Percentiles rank a stretch among this genome's conserved stretches.
phyloP scores from a whole-genome alignment of 2,888 invertebrate species.

The Prosapia bicincta region DNA sequence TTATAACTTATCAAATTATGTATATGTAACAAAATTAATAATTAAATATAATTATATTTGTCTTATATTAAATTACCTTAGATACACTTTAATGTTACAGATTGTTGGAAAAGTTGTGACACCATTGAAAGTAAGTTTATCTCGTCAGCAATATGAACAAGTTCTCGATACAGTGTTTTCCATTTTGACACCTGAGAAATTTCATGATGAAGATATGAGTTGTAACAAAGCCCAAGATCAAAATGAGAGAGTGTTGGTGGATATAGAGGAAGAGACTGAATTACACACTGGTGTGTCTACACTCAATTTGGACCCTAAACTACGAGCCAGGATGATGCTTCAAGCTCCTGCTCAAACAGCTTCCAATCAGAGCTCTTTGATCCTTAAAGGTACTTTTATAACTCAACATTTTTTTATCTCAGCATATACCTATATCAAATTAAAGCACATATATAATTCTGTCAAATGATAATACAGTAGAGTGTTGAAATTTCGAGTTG shows the following conservation, averaged over 20 bases:
- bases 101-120: slow-evolving; percentile 77
- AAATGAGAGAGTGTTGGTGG: slow-evolving; percentile 26
- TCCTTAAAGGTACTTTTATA: slow-evolving; percentile 17
- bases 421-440: no score
- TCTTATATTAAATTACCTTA: no score
- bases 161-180: slow-evolving; percentile 65
- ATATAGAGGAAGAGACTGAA: slow-evolving; percentile 47
- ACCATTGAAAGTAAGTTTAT: slow-evolving; percentile 79
- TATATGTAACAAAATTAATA: no score
- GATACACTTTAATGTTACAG: slow-evolving; percentile 48
- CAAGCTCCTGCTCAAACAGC: slow-evolving; percentile 26
- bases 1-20: no score
- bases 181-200: not conserved
- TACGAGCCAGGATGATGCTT: slow-evolving; percentile 55
- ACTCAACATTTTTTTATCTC: no score
- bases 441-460: no score
- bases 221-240: not conserved
- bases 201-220: not conserved
- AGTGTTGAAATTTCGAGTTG: no score
- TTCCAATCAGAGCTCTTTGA: slow-evolving; percentile 8
- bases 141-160: slow-evolving; percentile 87
- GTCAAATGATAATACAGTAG: no score
- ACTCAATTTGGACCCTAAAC: slow-evolving; percentile 60
- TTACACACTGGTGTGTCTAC: slow-evolving; percentile 47
- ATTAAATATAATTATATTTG: no score